Conservation (phyloP, 2,797 vertebrate genomes). For the Sphenopsis melanotis region DNA sequence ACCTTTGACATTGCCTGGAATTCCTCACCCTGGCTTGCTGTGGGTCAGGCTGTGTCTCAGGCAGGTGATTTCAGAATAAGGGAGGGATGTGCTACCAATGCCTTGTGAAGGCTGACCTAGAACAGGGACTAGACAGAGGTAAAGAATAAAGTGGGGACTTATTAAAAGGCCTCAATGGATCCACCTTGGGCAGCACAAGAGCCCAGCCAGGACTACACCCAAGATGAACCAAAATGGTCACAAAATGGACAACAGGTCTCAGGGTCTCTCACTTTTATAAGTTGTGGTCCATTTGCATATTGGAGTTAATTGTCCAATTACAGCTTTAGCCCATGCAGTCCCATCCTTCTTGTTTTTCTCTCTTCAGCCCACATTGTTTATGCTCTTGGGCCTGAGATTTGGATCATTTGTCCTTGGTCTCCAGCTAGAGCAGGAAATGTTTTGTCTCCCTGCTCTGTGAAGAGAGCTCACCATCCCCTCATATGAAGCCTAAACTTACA, state of each 20-base stretch:
- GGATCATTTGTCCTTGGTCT: background rate
- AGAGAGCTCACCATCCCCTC: background rate
- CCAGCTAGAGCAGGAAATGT: background rate
- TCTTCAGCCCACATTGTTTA: rapidly evolving
- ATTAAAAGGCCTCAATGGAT: background rate
- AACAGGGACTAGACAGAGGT: background rate
- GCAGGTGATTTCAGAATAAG: background rate
- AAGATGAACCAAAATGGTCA: background rate
- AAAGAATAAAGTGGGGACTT: background rate
- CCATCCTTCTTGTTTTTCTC: background rate
- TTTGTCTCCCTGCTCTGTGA: background rate
- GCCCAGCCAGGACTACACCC: background rate
- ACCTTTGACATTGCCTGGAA: background rate
- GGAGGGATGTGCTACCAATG: background rate
- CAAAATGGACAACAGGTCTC: rapidly evolving
- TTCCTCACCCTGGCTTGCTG: background rate
- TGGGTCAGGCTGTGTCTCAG: background rate
- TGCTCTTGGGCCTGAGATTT: background rate
- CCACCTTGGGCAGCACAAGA: background rate
- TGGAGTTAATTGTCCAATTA: background rate
- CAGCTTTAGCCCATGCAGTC: background rate
- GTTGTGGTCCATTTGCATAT: background rate
- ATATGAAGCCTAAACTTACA: too few relatives aligned
- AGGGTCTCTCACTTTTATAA: background rate
- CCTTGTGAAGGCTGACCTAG: background rate